Evolutionary conservation across 2,888 invertebrate genomes (phyloP).

Genomic region (Trachelus stipa): DNA sequence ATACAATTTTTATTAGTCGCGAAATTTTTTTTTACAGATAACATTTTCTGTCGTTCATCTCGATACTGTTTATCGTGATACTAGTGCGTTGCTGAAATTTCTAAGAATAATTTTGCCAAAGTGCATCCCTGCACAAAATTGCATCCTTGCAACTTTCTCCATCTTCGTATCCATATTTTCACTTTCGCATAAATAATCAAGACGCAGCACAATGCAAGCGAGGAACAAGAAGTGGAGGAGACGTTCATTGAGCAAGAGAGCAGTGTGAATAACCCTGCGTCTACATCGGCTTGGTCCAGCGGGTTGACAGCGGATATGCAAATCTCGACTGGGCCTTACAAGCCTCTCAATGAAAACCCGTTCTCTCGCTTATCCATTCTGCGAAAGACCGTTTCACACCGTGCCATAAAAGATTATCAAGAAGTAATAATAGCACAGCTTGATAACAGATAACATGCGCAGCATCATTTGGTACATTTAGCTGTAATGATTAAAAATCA

Average conservation of each 20-base stretch:
- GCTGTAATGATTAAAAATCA: not conserved
- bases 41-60: no score
- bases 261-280: constrained; percentile 27
- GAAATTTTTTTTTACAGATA: no score
- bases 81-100: not conserved
- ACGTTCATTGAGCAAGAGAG: not conserved
- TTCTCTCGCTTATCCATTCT: constrained; percentile 28
- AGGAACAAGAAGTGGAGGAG: not conserved
- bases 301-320: constrained; percentile 57
- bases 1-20: no score
- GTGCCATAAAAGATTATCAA: constrained; percentile 4
- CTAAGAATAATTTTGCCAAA: not conserved
- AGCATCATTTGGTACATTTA: not conserved
- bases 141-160: not conserved
- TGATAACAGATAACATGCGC: not conserved
- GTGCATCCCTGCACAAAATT: not conserved
- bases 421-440: constrained; percentile 19
- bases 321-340: constrained; percentile 38
- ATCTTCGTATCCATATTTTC: not conserved
- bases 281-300: constrained; percentile 40
- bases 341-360: constrained; percentile 41
- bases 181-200: not conserved
- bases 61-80: no score
- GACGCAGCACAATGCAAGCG: not conserved
- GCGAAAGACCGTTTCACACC: constrained; percentile 13